Conservation (phyloP, 2,797 vertebrate species). For the Acrossocheilus fasciatus region DNA sequence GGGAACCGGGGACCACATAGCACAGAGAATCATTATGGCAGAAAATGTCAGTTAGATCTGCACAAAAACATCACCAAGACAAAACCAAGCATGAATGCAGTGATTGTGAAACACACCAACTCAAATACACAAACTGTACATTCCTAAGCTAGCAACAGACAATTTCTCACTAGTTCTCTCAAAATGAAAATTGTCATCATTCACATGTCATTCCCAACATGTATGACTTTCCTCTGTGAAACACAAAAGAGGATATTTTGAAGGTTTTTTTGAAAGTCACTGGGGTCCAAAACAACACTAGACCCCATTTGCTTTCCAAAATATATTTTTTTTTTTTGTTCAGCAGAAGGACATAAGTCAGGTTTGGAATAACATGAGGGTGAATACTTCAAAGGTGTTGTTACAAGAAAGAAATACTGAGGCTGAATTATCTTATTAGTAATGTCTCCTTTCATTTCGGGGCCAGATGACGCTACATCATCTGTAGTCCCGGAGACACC, state of each 20-base stretch:
- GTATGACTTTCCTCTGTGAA: background rate
- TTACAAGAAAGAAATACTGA: background rate
- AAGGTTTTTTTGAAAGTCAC: background rate
- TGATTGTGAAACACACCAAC: background rate
- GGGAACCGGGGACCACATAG: background rate
- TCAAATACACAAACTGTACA: background rate
- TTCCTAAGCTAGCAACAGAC: conserved; percentile 1
- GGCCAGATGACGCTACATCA: conserved; percentile 21
- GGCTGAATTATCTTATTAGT: conserved; percentile 37
- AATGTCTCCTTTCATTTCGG: conserved; percentile 33
- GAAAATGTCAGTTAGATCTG: conserved; percentile 10
- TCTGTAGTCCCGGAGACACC: conserved; percentile 10
- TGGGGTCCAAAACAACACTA: background rate
- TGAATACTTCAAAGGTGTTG: conserved; percentile 17
- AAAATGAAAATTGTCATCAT: background rate
- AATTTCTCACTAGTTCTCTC: background rate
- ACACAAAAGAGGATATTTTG: background rate
- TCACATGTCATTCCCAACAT: background rate
- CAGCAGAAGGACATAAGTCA: background rate
- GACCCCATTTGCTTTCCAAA: background rate
- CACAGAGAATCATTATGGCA: background rate
- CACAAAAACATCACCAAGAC: background rate
- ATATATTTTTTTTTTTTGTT: background rate
- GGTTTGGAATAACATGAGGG: background rate
- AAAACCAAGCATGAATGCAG: conserved; percentile 5